Base-by-base conservation (phyloP, 2,888 invertebrate species). In the Stenoptilia bipunctidactyla region DNA sequence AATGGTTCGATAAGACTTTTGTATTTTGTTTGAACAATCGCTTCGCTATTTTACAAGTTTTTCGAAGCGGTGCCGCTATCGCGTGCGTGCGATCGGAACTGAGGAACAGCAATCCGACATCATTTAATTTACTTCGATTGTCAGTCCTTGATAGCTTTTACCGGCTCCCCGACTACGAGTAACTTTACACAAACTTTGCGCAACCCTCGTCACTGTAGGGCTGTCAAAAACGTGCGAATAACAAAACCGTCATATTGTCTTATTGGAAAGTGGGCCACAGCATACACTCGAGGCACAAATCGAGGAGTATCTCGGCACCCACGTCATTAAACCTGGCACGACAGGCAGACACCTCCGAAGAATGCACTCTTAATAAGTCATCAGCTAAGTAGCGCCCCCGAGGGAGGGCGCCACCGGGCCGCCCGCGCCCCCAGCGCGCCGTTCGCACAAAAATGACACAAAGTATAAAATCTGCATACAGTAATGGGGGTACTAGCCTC, bases 281-380 rank as follows among this genome's bases (percentile, higher is more conserved):
- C 46, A 48, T 57, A 3, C 30, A 20, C 56, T 59, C 61, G 65
- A 64, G 67, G 66, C 61, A 62, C 61, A 69, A 65, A 69, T 66
- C 64, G 61, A 61, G 54, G 59, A 57, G 55, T 59, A 59, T 63
- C 53, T 56, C n/a, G 52, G 54, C 65, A 56, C 65, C 73, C 76
- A 79, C 76, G 69, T 74, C 80, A 80, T 83, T 83, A 80, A 79
- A 68, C 76, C 62, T 56, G 57, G 66, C 58, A 62, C 70, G 75
- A 69, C 74, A 72, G 66, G 55, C 77, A 80, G 80, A 83, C 82
- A 82, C 82, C 80, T 83, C 74, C 66, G 69, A 79, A 82, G 82
- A 82, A 83, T 82, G 75, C 71, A 69, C 76, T 75, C 79, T 76
- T 82, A 83, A 83, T 83, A 83, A 83, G 82, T 83, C 82, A 83